Evolutionary conservation across 2,113 vertebrate species (phyloP).

Genomic region (Sinocyclocheilus maitianheensis): DNA sequence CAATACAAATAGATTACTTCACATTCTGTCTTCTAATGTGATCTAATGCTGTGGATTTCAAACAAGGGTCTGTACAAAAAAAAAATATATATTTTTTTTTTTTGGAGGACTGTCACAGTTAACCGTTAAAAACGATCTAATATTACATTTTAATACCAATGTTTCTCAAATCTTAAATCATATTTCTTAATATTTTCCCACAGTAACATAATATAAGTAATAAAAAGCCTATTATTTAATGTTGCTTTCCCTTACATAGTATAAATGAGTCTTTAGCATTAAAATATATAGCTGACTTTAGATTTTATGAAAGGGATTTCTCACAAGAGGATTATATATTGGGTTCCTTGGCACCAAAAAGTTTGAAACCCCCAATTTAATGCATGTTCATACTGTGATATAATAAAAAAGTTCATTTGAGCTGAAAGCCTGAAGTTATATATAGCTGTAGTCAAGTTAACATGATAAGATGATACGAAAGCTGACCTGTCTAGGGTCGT

Average conservation of each 20-base stretch:
- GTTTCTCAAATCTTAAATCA: too few relatives aligned
- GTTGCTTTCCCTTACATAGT: background rate
- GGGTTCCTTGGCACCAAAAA: background rate
- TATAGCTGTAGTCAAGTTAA: background rate
- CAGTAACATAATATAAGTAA: background rate
- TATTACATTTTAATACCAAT: too few relatives aligned
- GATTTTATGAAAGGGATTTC: background rate
- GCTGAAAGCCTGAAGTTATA: background rate
- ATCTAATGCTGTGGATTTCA: too few relatives aligned
- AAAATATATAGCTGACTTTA: background rate
- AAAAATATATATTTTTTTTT: too few relatives aligned
- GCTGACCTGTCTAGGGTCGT: constrained; percentile 77
- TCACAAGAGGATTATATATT: background rate
- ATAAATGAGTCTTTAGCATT: background rate
- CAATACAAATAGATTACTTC: background rate
- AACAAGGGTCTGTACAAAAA: too few relatives aligned
- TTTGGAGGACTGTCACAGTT: too few relatives aligned
- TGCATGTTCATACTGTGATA: background rate
- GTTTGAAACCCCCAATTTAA: background rate
- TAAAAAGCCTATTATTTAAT: background rate
- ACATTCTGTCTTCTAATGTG: too few relatives aligned
- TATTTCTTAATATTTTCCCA: too few relatives aligned
- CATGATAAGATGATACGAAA: constrained; percentile 6
- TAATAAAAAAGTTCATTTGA: background rate
- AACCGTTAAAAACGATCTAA: too few relatives aligned